These are phyloP conservation scores for Rhinolophus ferrumequinum DNA, from an alignment of 2,113 vertebrate genomes.

Conservation along the genomic window DNA sequence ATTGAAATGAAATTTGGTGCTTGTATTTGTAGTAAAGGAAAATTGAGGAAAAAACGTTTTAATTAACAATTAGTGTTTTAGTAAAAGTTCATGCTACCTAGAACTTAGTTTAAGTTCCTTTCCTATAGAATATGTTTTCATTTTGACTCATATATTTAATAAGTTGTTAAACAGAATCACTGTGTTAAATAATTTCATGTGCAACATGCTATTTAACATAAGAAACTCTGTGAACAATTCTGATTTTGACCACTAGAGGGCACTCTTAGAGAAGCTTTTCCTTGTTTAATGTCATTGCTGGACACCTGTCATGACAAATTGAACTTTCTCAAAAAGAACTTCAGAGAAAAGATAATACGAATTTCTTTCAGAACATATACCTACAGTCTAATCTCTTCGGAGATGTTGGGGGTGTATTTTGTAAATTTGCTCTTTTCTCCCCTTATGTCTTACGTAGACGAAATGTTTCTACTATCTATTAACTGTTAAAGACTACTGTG, in stretches of 20 bases:
- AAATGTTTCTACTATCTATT: constrained; percentile 32
- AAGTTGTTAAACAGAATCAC: neutral
- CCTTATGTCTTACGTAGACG: neutral
- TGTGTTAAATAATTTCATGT: neutral
- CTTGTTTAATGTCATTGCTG: constrained; percentile 39
- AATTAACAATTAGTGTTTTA: constrained; percentile 14
- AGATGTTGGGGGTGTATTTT: neutral
- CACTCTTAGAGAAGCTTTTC: constrained; percentile 59
- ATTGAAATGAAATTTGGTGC: neutral
- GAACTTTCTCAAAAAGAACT: constrained; percentile 41
- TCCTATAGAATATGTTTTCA: constrained; percentile 9
- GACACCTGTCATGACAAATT: neutral
- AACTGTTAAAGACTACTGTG: neutral
- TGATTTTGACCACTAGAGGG: constrained; percentile 73
- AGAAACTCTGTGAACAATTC: constrained; percentile 37
- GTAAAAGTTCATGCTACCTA: neutral
- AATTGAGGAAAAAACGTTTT: neutral
- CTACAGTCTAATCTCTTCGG: neutral
- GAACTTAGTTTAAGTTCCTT: neutral
- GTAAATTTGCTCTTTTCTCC: neutral
- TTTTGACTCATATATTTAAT: constrained; percentile 14
- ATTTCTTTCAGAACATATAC: neutral
- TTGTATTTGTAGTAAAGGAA: neutral
- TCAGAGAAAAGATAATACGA: neutral
- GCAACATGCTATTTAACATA: neutral